phyloP scores from a whole-genome alignment of 2,113 vertebrate genomes.

The Mus pahari region DNA sequence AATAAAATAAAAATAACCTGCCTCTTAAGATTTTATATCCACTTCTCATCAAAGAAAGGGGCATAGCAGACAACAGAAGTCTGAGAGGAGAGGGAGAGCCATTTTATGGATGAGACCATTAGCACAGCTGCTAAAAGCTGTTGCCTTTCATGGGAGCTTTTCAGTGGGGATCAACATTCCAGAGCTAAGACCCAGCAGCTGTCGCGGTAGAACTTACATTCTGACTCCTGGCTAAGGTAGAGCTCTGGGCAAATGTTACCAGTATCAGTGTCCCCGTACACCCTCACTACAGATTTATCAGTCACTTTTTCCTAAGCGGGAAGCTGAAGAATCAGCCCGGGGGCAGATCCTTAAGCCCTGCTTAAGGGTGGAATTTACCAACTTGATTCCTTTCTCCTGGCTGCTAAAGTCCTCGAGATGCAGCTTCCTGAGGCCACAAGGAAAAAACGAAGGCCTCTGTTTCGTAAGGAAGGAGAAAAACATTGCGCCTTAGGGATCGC shows the following conservation, averaged over 20 bases:
- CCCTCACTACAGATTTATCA: not conserved
- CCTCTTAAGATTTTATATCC: slow-evolving; percentile 47
- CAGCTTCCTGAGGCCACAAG: slow-evolving; percentile 13
- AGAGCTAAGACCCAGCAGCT: slow-evolving; percentile 67
- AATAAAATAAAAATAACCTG: slow-evolving; percentile 4
- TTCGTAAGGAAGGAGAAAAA: not conserved
- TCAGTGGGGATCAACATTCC: slow-evolving; percentile 73
- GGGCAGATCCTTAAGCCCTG: slow-evolving; percentile 45
- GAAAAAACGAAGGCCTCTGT: not conserved
- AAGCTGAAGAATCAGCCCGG: slow-evolving; percentile 30
- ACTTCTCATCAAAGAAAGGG: slow-evolving; percentile 53
- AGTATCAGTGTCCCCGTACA: slow-evolving; percentile 53
- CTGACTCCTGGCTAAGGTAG: slow-evolving; percentile 46
- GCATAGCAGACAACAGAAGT: not conserved
- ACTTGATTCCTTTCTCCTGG: not conserved
- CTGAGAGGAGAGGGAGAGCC: not conserved
- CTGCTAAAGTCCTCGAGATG: not conserved
- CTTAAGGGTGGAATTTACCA: slow-evolving; percentile 55
- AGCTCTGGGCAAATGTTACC: slow-evolving; percentile 12
- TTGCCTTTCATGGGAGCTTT: slow-evolving; percentile 51
- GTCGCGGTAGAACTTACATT: slow-evolving; percentile 46
- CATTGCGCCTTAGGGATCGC: not conserved
- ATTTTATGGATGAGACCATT: slow-evolving; percentile 38
- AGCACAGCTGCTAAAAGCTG: slow-evolving; percentile 64
- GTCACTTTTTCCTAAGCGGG: slow-evolving; percentile 66